Base-by-base conservation (phyloP, 2,113 vertebrate species). In the Symphodus melops region DNA sequence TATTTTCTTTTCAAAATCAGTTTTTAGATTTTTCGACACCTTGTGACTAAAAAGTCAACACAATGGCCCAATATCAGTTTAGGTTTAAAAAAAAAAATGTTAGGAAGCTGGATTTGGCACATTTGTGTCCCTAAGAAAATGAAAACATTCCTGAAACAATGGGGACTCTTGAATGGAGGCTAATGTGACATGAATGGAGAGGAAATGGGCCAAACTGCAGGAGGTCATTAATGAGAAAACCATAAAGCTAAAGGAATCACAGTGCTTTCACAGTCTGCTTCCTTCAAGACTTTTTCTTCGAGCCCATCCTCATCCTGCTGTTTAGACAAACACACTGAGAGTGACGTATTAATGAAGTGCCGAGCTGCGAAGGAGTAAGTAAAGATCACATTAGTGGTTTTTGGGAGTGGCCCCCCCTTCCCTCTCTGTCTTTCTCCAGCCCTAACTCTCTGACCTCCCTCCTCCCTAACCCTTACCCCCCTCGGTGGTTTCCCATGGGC, bases 401-500 rank as follows among this genome's bases (percentile, higher is more conserved):
- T 57, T 59, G 19, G 19, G 75, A 77, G 70, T 59, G 14, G 14
- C 73, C 52, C 62, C 61, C 74, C 64, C 66, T 65, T 52, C 62
- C 79, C 28, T 33, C 28, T 33, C 28, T 33, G 4, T 5, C 28
- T 25, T 25, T 33, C 28, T 33, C 28, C 81, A 65, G 64, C 88
- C 82, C 68, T 85, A 80, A 89, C 86, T 89, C 78, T 83, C 76
- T 91, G 92, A 92, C 90, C 88, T 89, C 87, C 77, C 81, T 83
- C 84, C 85, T 84, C 82, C 74, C 76, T 75, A 73, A 78, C 81
- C 77, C 88, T 81, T 82, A 89, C 86, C 90, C 88, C 92, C 92
- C 85, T 77, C 33, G 28, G 86, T 88, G 90, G 87, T 89, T 92
- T 93, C 92, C 90, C 91, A 92, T 90, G 90, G 84, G 48, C 79